Percentiles rank a stretch among this genome's conserved stretches.
Evolutionary conservation across 2,113 vertebrate genomes (phyloP).

Genomic region (Alethe castanea): DNA sequence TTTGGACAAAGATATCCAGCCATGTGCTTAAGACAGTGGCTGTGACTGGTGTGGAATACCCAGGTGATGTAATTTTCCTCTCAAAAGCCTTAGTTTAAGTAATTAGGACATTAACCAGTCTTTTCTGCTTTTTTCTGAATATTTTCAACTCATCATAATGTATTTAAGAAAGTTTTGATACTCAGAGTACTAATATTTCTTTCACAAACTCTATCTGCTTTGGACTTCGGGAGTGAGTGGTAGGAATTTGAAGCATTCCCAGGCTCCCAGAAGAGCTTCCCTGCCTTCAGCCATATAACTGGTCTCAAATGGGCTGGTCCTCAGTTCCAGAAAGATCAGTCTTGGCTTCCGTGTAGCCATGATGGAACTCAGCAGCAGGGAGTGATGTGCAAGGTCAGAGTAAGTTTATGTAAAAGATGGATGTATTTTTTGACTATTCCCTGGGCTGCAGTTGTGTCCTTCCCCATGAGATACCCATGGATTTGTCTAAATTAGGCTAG

Average conservation of each 20-base stretch:
- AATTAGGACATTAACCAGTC: not conserved
- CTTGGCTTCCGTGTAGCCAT: fast-evolving
- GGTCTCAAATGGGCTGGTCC: not conserved
- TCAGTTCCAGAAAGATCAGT: not conserved
- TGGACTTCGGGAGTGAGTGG: not conserved
- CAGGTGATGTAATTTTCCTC: not conserved
- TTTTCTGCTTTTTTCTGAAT: not conserved
- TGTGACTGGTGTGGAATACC: not conserved
- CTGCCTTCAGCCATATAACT: not conserved
- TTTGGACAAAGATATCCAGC: not conserved
- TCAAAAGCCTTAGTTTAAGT: not conserved
- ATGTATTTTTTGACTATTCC: not conserved
- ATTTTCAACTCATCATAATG: not conserved
- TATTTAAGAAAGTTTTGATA: not conserved
- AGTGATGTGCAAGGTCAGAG: not conserved
- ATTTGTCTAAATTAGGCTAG: not conserved
- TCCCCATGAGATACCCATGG: not conserved
- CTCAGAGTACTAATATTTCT: not conserved
- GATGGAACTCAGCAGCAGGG: not conserved
- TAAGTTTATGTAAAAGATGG: not conserved
- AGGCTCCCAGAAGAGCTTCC: not conserved
- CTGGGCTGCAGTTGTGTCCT: not conserved
- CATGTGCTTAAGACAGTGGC: not conserved
- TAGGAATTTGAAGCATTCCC: not conserved
- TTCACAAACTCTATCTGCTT: not conserved